Evolutionary conservation across 2,113 vertebrate genomes (phyloP).

Genomic region (Callorhinus ursinus): DNA sequence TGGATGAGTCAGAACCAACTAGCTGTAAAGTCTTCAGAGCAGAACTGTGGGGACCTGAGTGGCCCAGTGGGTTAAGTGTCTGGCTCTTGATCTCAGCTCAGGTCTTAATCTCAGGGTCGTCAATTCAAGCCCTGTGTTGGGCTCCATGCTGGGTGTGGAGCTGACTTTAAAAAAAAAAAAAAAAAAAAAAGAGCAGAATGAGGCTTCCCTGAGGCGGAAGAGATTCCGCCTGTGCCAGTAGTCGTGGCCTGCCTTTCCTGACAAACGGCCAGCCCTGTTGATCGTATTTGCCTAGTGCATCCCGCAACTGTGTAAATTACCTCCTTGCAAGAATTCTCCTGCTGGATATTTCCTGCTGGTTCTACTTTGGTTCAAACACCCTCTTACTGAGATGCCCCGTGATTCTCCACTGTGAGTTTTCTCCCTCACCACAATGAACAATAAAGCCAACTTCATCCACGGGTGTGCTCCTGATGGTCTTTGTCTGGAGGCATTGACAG

Average conservation of each 20-base stretch:
- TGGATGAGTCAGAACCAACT: neutral
- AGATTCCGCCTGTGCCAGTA: neutral
- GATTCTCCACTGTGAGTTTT: neutral
- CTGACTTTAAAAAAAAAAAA: no score
- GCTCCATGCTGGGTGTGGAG: no score
- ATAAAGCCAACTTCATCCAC: neutral
- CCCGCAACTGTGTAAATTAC: rapidly evolving
- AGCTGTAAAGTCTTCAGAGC: neutral
- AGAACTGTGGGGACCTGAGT: neutral
- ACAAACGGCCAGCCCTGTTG: neutral
- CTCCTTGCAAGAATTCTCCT: neutral
- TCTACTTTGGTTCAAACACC: neutral
- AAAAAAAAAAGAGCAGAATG: neutral
- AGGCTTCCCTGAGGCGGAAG: neutral
- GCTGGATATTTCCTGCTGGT: neutral
- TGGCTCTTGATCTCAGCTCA: neutral
- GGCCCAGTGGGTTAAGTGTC: neutral
- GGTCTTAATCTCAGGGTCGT: neutral
- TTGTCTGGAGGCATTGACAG: neutral
- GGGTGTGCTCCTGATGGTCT: neutral
- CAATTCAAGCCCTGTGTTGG: no score
- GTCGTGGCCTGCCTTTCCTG: neutral
- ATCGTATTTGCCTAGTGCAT: neutral
- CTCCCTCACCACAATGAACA: neutral
- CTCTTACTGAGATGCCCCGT: neutral